Evolutionary conservation across 2,888 invertebrate genomes (phyloP), one percentile per base, ranked within the genome.

Genomic region (Periphyllus acericola): DNA sequence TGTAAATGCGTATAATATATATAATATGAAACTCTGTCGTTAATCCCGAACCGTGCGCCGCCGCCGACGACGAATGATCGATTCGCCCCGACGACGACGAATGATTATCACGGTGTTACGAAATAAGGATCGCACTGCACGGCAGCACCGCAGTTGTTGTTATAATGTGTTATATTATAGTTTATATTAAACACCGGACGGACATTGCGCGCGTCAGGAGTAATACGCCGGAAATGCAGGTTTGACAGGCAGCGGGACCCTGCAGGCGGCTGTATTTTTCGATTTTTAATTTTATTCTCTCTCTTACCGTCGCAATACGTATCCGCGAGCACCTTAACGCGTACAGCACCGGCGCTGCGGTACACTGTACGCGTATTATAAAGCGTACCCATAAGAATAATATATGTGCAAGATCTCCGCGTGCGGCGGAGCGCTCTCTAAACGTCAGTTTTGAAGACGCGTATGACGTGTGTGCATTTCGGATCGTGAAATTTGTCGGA

Each of bases 31-130:
- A 46, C 46, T 1, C 14, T 46, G 6, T 68, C 68, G 81, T 81
- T 52, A 32, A 71, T 81, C 32, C 81, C 81, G 46, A 19, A 14
- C 55, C 55, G 60, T 8, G 40, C 14, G 17, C 14, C 55, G 55
- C 14, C 55, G 55, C 4, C 66, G 8, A 8, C 66, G 71, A 8
- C 29, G 25, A 36, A 60, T 36, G 74, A 83, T 83, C 83, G 83
- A 83, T 74, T 83, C 74, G 36, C 34, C 25, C 72, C 72, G 83
- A 36, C 36, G 5, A 60, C 60, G 21, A 60, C 79, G 79, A 74
- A 82, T 81, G 8, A 29, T 55, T 29, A 11, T 80, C 11, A 6
- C 21, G 17, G 9, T 5, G 34, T 46, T 55, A 36, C 36, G 36
- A 36, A 74, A 74, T 74, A n/a, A 21, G 25, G 36, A 83, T 55